These are phyloP conservation scores for Morpho deidamia DNA, from an alignment of 2,888 invertebrate genomes.

Conservation along the genomic window DNA sequence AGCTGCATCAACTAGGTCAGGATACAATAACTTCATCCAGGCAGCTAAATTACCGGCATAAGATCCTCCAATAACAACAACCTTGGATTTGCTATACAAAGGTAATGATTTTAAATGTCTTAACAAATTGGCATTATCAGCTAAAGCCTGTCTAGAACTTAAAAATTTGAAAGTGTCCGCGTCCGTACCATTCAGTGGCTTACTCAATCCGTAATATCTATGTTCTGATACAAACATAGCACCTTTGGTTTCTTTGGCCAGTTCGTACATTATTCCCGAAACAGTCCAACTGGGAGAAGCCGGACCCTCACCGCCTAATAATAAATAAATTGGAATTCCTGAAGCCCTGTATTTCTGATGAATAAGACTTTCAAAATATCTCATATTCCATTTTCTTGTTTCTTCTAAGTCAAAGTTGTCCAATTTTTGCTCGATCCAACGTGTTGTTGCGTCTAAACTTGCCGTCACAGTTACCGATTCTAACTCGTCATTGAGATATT, in stretches of 20 bases:
- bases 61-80: slow-evolving; percentile 61
- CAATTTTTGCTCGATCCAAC: slow-evolving; percentile 53
- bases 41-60: slow-evolving; percentile 65
- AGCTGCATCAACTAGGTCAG: slow-evolving; percentile 57
- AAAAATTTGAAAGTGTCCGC: slow-evolving; percentile 49
- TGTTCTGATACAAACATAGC: slow-evolving; percentile 59
- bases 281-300: slow-evolving; percentile 43
- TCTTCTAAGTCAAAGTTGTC: slow-evolving; percentile 54
- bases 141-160: slow-evolving; percentile 56
- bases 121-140: slow-evolving; percentile 50
- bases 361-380: slow-evolving; percentile 52
- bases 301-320: slow-evolving; percentile 53
- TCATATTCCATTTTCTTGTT: slow-evolving; percentile 53
- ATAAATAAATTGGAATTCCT: slow-evolving; percentile 53
- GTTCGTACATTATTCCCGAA: slow-evolving; percentile 50
- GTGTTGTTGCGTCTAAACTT: slow-evolving; percentile 26
- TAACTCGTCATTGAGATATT: slow-evolving; percentile 39
- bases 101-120: slow-evolving; percentile 38
- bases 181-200: slow-evolving; percentile 44
- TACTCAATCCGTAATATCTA: slow-evolving; percentile 62
- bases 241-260: slow-evolving; percentile 61
- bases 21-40: slow-evolving; percentile 59
- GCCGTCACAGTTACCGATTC: slow-evolving; percentile 28
- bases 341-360: slow-evolving; percentile 35
- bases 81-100: slow-evolving; percentile 45